phyloP scores from a whole-genome alignment of 2,113 vertebrate species.

The Euleptes europaea region DNA sequence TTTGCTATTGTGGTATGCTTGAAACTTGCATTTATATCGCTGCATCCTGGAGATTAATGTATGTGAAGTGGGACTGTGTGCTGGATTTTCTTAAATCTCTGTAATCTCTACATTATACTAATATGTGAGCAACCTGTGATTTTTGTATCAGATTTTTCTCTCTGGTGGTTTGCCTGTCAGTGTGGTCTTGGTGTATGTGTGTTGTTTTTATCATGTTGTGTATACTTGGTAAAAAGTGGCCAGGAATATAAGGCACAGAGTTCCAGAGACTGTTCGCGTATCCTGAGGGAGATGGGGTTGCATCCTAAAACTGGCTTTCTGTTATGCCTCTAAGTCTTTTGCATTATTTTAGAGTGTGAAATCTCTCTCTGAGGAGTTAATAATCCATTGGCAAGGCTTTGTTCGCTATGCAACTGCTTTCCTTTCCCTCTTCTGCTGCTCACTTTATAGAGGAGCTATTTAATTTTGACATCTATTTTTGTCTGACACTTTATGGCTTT shows the following conservation, averaged over 20 bases:
- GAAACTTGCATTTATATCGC: neutral
- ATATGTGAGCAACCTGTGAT: neutral
- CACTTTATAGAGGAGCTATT: neutral
- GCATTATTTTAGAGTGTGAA: neutral
- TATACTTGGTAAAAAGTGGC: neutral
- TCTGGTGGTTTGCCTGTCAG: neutral
- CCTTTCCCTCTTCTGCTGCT: neutral
- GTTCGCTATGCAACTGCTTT: neutral
- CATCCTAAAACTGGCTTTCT: neutral
- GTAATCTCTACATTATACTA: neutral
- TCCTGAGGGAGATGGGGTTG: neutral
- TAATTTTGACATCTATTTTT: slow-evolving; percentile 20
- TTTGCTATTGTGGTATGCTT: neutral
- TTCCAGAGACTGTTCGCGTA: neutral
- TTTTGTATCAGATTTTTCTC: neutral
- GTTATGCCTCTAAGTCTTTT: neutral
- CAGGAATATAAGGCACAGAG: neutral
- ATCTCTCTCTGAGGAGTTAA: slow-evolving; percentile 6
- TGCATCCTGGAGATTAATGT: neutral
- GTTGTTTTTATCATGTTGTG: neutral
- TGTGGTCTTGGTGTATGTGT: neutral
- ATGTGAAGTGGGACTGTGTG: neutral
- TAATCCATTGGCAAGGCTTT: neutral
- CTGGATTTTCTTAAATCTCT: neutral
- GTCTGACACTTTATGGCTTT: neutral